Conservation (phyloP, 2,888 invertebrate genomes). For the Sminthurinus aureus region DNA sequence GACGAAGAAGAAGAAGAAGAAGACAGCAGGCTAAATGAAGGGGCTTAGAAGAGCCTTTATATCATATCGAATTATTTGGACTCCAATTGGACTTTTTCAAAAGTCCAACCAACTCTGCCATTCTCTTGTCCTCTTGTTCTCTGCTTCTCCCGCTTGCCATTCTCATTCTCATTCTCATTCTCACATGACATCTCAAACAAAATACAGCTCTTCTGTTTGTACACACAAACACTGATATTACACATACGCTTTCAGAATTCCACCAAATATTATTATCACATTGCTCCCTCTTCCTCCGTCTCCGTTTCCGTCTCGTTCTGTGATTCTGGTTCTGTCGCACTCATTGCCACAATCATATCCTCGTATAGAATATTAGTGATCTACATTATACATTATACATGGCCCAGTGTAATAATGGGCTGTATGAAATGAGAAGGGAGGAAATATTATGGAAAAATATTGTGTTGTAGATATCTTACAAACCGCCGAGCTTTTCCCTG, state of each 20-base stretch:
- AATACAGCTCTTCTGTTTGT: not conserved
- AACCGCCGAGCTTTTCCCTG: not conserved
- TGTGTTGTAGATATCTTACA: too few relatives aligned
- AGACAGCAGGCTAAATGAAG: conserved; percentile 48
- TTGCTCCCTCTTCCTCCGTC: not conserved
- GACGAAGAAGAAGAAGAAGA: conserved; percentile 46
- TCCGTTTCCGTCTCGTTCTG: not conserved
- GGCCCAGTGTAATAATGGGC: too few relatives aligned
- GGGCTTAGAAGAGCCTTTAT: conserved; percentile 47
- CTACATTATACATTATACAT: too few relatives aligned
- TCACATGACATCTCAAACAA: conserved; percentile 10
- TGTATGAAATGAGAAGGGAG: too few relatives aligned
- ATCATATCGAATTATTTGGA: conserved; percentile 48
- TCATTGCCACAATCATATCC: not conserved
- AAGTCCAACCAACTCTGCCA: not conserved
- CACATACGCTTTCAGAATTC: not conserved
- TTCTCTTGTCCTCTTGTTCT: not conserved
- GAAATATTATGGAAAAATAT: too few relatives aligned
- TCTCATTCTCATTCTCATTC: not conserved
- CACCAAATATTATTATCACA: not conserved
- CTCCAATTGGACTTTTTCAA: conserved; percentile 42
- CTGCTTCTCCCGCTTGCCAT: too few relatives aligned
- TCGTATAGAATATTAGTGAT: too few relatives aligned
- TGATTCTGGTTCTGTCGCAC: too few relatives aligned
- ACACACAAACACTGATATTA: not conserved